Evolutionary conservation across 2,888 invertebrate species (phyloP).

Genomic region (Stratiomys singularior): DNA sequence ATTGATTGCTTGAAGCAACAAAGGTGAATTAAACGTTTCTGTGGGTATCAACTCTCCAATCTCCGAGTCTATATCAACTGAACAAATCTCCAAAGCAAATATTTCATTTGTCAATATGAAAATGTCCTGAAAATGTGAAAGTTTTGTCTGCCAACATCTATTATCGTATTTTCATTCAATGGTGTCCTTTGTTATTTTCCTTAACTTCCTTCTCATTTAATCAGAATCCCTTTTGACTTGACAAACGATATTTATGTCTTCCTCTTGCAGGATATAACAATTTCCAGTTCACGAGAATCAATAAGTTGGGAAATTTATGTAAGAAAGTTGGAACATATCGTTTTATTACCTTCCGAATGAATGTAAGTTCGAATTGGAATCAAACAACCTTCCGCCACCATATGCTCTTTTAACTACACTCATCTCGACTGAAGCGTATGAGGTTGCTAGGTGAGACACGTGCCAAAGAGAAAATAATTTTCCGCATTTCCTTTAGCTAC

Average conservation of each 20-base stretch:
- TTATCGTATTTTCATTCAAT: slow-evolving; percentile 39
- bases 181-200: slow-evolving; percentile 33
- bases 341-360: slow-evolving; percentile 49
- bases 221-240: slow-evolving; percentile 36
- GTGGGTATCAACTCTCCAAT: no score
- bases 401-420: slow-evolving; percentile 43
- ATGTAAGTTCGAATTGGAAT: slow-evolving; percentile 43
- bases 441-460: background rate
- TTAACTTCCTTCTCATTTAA: slow-evolving; percentile 43
- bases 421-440: background rate
- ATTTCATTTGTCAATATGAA: background rate
- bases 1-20: no score
- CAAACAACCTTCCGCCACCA: slow-evolving; percentile 30
- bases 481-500: no score
- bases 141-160: background rate
- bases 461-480: background rate
- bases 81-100: no score
- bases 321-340: slow-evolving; percentile 52
- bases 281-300: slow-evolving; percentile 49
- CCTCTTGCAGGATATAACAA: slow-evolving; percentile 49
- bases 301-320: slow-evolving; percentile 51
- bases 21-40: no score
- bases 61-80: no score
- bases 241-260: slow-evolving; percentile 42
- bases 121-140: background rate